Evolutionary conservation across 2,797 vertebrate species (phyloP).

Genomic region (Paguma larvata): DNA sequence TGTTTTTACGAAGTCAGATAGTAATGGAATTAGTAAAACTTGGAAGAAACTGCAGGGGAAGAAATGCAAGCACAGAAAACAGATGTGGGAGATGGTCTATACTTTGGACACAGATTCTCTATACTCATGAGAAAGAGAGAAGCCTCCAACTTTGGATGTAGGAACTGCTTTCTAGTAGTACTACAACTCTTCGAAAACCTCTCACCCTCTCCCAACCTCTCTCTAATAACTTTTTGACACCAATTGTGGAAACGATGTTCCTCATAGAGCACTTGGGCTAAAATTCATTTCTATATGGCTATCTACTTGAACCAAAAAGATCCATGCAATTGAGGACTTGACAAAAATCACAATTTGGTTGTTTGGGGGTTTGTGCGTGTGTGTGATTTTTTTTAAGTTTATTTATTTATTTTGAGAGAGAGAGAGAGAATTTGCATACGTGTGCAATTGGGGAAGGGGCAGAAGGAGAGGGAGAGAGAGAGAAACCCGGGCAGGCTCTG

Average conservation of each 20-base stretch:
- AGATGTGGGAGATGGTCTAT: not conserved
- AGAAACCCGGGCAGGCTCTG: too few species aligned
- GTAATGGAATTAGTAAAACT: not conserved
- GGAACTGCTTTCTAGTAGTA: not conserved
- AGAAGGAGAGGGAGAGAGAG: too few species aligned
- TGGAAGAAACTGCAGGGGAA: not conserved
- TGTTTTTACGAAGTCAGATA: not conserved
- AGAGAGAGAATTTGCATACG: too few species aligned
- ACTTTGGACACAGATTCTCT: not conserved
- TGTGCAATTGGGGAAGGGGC: too few species aligned
- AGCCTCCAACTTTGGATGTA: not conserved
- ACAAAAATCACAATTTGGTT: not conserved
- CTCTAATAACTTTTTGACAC: slow-evolving; percentile 44
- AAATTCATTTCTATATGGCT: not conserved
- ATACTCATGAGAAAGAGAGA: not conserved
- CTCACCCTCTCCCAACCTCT: not conserved
- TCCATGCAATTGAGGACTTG: not conserved
- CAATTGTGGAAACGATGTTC: slow-evolving; percentile 3
- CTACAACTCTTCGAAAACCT: not conserved
- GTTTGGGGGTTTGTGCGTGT: not conserved
- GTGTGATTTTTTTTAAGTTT: too few species aligned
- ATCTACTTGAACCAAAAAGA: not conserved
- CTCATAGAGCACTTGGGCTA: not conserved
- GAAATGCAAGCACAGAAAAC: not conserved
- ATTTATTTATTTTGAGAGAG: too few species aligned